Evolutionary conservation across 2,888 invertebrate genomes (phyloP).

Genomic region (Hofmannophila pseudospretella): DNA sequence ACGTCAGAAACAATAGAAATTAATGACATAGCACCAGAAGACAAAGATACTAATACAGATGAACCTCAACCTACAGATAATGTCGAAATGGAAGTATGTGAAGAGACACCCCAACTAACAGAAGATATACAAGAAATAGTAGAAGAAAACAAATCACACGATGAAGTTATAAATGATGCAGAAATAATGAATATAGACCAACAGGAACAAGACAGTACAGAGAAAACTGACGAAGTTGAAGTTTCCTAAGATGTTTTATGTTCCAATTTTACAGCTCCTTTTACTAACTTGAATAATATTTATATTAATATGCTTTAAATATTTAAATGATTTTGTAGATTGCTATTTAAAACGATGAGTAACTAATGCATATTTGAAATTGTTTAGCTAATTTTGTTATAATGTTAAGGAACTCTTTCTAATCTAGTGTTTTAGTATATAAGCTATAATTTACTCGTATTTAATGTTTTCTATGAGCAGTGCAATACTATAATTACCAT

Average conservation of each 20-base stretch:
- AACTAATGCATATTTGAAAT: no score
- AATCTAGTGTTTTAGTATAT: no score
- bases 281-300: no score
- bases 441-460: no score
- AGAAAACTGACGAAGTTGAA: constrained; percentile 7
- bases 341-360: no score
- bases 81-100: background rate
- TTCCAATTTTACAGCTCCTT: no score
- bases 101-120: constrained; percentile 1
- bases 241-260: background rate
- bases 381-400: no score
- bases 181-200: background rate
- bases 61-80: background rate
- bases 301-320: no score
- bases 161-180: constrained; percentile 2
- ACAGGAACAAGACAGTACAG: constrained; percentile 3
- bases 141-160: background rate
- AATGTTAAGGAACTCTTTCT: no score
- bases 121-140: background rate
- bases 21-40: background rate
- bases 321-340: no score
- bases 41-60: constrained; percentile 2
- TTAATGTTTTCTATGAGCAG: no score
- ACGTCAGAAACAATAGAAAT: background rate
- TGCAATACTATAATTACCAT: no score